Evolutionary conservation across 92 coral and sea anemone species (phyloP), one percentile per base, ranked within the genome.

Genomic region (Nematostella vectensis): DNA sequence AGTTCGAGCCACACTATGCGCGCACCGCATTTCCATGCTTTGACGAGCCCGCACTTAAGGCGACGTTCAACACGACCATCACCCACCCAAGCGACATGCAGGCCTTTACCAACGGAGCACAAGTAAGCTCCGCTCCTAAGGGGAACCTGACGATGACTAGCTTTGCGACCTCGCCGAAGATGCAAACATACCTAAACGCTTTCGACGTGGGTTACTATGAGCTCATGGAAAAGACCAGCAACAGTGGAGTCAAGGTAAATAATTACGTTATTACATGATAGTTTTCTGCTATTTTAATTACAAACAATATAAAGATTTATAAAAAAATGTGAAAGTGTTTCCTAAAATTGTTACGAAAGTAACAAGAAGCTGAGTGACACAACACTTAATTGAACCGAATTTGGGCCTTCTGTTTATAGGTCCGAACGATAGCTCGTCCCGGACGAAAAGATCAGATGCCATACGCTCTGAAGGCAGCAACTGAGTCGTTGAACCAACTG

Each of bases 1-100:
- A 86, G 53, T 56, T 91, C 27, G 85, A 91, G 40, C 98, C 98
- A 2, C 69, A 88, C 8, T 95, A 91, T 61, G 98, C 98, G 13
- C 77, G 98, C 12, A 81, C 83, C 21, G 55, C 77, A 12, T 91
- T 86, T 40, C 98, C 98, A 2, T 91, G 98, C 56, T 87, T 91
- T 50, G 98, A 91, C 50, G 98, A 86, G 43, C 98, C 98, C 8
- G 82, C 85, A 18, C 24, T 86, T 30, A 91, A 91, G 60, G 96
- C 98, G 20, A 86, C 88, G 12, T 91, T 86, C 58, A 74, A 48
- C 4, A 82, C 86, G 38, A 83, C 84, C 11, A 49, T 91, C 3
- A 82, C 72, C 31, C 91, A 88, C 29, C 77, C 82, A 47, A 79
- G 71, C 17, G 61, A 48, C n/a, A 61, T 73, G 70, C 58, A 61